phyloP scores from a whole-genome alignment of 2,113 vertebrate genomes.

The Muscicapa adusta region DNA sequence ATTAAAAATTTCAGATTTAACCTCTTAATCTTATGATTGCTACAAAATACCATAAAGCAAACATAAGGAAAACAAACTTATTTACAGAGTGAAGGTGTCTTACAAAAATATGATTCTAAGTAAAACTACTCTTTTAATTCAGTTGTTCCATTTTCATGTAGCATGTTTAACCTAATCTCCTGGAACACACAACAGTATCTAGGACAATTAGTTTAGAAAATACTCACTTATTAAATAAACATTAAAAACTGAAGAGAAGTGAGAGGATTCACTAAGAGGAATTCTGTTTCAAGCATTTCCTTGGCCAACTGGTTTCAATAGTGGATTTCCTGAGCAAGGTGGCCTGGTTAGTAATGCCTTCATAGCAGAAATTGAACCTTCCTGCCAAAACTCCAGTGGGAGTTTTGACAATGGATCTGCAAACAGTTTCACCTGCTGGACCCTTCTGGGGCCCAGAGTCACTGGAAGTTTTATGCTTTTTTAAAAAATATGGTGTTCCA shows the following conservation, averaged over 20 bases:
- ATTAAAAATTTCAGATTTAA: not conserved
- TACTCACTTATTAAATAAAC: not conserved
- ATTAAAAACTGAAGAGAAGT: not conserved
- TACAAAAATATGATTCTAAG: not conserved
- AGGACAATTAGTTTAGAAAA: constrained; percentile 3
- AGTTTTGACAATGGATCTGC: not conserved
- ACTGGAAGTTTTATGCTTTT: not conserved
- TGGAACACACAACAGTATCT: not conserved
- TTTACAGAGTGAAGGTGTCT: not conserved
- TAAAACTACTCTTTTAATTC: not conserved
- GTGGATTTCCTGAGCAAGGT: not conserved
- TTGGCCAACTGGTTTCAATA: not conserved
- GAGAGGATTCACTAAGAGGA: not conserved
- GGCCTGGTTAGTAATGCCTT: not conserved
- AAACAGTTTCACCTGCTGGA: not conserved
- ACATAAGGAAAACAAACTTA: not conserved
- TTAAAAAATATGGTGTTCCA: not conserved
- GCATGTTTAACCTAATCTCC: not conserved
- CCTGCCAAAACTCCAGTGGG: not conserved
- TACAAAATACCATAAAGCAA: not conserved
- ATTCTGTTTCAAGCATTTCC: not conserved
- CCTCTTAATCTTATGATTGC: not conserved
- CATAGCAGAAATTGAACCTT: not conserved
- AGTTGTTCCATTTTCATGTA: not conserved
- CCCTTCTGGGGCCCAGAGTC: not conserved